Conservation (phyloP, 2,113 vertebrate species). For the Oxygymnocypris stewartii region DNA sequence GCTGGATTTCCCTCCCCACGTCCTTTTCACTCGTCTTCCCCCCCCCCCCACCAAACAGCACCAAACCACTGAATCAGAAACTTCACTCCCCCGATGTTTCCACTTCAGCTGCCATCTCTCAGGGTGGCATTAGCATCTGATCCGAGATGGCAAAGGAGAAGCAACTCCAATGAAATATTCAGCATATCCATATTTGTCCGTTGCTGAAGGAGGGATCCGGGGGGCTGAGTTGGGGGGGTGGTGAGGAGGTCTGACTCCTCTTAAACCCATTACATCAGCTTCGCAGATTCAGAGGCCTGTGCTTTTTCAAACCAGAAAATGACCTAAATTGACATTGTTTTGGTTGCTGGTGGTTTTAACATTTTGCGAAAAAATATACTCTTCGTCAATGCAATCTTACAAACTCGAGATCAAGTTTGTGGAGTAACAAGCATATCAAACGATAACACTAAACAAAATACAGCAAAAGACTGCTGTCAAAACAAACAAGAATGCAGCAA, state of each 20-base stretch:
- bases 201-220: slow-evolving; percentile 42
- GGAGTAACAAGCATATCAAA: background rate
- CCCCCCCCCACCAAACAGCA: slow-evolving; percentile 55
- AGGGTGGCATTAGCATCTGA: slow-evolving; percentile 15
- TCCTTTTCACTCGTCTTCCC: slow-evolving; percentile 42
- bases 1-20: slow-evolving; percentile 68
- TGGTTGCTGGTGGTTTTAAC: slow-evolving; percentile 54
- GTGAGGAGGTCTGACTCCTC: slow-evolving; percentile 68
- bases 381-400: background rate
- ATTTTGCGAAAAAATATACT: slow-evolving; percentile 42
- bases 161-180: slow-evolving; percentile 19
- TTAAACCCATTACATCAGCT: slow-evolving; percentile 80
- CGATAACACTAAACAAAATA: background rate
- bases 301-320: slow-evolving; percentile 76
- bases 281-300: slow-evolving; percentile 66
- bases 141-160: slow-evolving; percentile 31
- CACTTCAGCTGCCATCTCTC: slow-evolving; percentile 10
- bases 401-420: background rate
- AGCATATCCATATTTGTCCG: slow-evolving; percentile 54
- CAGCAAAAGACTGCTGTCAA: background rate
- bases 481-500: background rate
- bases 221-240: slow-evolving; percentile 24
- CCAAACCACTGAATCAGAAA: slow-evolving; percentile 67
- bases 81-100: slow-evolving; percentile 34
- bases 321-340: slow-evolving; percentile 74